A percentile compares a stretch with the other conserved stretches of the same genome.
phyloP scores from a whole-genome alignment of 2,113 vertebrate genomes.

The Sclerurus mexicanus region DNA sequence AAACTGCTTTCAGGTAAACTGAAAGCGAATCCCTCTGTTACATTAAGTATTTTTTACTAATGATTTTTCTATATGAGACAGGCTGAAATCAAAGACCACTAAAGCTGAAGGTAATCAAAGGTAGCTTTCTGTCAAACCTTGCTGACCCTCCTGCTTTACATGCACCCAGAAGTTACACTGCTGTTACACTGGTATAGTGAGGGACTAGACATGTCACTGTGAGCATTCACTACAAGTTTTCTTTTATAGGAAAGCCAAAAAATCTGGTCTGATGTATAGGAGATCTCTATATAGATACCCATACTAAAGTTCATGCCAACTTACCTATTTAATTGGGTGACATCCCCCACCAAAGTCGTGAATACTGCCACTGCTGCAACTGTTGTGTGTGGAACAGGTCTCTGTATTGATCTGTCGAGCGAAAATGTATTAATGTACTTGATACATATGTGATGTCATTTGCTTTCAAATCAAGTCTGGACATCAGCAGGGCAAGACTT shows the following conservation, averaged over 20 bases:
- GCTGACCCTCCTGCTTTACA: accelerated
- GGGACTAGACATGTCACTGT: neutral
- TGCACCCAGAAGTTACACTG: neutral
- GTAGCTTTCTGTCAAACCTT: neutral
- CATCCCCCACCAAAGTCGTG: neutral
- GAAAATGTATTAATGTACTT: neutral
- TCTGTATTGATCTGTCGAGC: neutral
- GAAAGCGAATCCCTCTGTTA: neutral
- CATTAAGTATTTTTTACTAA: neutral
- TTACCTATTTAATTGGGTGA: neutral
- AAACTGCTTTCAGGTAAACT: neutral
- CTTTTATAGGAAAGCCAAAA: neutral
- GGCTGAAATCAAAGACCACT: neutral
- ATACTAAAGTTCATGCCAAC: neutral
- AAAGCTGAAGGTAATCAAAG: neutral
- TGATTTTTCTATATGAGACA: neutral
- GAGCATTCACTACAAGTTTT: neutral
- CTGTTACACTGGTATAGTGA: neutral
- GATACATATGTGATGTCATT: neutral
- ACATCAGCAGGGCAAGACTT: neutral
- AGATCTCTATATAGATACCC: neutral
- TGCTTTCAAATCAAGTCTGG: neutral
- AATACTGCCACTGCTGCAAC: neutral
- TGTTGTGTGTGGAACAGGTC: neutral
- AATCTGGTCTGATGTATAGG: neutral